Conservation (phyloP, 2,113 vertebrate genomes). For the Onychorhynchus coronatus region DNA sequence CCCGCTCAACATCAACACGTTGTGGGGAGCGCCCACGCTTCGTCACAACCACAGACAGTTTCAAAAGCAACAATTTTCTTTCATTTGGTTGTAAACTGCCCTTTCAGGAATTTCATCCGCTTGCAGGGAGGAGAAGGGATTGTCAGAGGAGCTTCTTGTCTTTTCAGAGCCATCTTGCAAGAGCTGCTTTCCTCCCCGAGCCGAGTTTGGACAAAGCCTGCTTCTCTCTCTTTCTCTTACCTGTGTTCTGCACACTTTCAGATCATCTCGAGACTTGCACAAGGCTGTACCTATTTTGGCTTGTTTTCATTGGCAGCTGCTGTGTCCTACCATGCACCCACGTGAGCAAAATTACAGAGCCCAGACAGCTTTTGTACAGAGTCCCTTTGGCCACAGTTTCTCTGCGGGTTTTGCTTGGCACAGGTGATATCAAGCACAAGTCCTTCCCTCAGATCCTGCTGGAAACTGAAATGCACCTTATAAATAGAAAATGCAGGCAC, state of each 20-base stretch:
- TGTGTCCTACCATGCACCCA: neutral
- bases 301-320: slow-evolving; percentile 47
- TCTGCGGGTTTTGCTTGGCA: slow-evolving; percentile 57
- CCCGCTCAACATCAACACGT: neutral
- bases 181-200: neutral
- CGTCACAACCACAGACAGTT: neutral
- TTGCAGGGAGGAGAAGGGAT: neutral
- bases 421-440: slow-evolving; percentile 41
- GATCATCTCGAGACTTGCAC: neutral
- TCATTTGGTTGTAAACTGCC: neutral
- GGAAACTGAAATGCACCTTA: slow-evolving; percentile 53
- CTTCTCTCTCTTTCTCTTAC: neutral
- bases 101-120: neutral
- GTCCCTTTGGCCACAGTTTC: slow-evolving; percentile 18
- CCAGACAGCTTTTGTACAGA: slow-evolving; percentile 33
- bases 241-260: neutral
- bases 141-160: neutral
- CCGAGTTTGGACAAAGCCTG: neutral
- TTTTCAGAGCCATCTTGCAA: neutral
- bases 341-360: slow-evolving; percentile 46
- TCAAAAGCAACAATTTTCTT: slow-evolving; percentile 13
- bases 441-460: slow-evolving; percentile 35
- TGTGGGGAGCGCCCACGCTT: neutral
- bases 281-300: slow-evolving; percentile 6
- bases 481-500: slow-evolving; percentile 41